phyloP scores from a whole-genome alignment of 2,888 invertebrate species.

The Andrena haemorrhoa region DNA sequence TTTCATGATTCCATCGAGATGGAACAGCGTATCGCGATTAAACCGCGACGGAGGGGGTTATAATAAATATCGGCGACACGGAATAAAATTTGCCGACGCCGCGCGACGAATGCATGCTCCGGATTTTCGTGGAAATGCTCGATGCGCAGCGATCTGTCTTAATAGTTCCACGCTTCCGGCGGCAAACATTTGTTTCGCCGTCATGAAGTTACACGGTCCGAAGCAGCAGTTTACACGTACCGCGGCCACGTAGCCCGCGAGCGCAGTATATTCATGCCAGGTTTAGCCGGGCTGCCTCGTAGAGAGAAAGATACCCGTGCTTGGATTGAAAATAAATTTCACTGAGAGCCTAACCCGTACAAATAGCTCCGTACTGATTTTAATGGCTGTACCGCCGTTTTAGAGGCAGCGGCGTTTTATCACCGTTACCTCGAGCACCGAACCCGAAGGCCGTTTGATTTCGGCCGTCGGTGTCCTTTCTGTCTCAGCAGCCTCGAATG shows the following conservation, averaged over 20 bases:
- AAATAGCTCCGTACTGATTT: constrained; percentile 73
- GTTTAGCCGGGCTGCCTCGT: constrained; percentile 56
- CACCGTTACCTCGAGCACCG: constrained; percentile 63
- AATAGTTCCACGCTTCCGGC: constrained; percentile 61
- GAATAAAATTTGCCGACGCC: constrained; percentile 8
- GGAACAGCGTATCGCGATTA: constrained; percentile 2
- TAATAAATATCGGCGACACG: not conserved
- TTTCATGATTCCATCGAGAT: not conserved
- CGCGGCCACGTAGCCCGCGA: constrained; percentile 47
- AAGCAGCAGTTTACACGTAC: constrained; percentile 50
- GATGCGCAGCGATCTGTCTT: constrained; percentile 60
- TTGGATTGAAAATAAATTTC: constrained; percentile 79
- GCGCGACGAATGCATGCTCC: constrained; percentile 2
- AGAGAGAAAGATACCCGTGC: constrained; percentile 69
- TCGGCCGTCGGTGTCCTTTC: constrained; percentile 69
- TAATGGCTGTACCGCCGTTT: constrained; percentile 67
- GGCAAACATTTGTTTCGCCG: constrained; percentile 75
- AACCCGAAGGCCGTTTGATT: constrained; percentile 67
- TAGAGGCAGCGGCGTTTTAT: constrained; percentile 65
- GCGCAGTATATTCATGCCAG: constrained; percentile 69
- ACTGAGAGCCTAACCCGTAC: constrained; percentile 75
- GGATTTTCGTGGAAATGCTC: constrained; percentile 52
- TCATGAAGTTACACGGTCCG: constrained; percentile 66
- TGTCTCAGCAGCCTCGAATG: constrained; percentile 29
- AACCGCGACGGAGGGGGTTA: not conserved